A percentile compares a stretch with the other conserved stretches of the same genome.
Conservation (phyloP, 2,888 invertebrate species). For the Laothoe populi region DNA sequence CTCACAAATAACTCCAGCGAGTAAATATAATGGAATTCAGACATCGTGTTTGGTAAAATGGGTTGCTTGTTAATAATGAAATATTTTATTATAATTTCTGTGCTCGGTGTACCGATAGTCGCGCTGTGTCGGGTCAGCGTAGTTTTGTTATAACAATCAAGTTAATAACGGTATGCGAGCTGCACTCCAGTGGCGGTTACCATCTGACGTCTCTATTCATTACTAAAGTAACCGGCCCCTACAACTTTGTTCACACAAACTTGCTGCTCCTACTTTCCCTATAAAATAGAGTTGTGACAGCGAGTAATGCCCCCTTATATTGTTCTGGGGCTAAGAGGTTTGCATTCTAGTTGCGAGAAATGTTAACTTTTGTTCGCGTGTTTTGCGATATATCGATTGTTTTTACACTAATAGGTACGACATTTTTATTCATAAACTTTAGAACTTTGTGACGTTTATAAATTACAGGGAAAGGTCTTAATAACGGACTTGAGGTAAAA, state of each 20-base stretch:
- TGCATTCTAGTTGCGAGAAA: constrained; percentile 76
- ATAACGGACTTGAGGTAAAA: constrained; percentile 60
- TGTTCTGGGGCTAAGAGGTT: constrained; percentile 84
- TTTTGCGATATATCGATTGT: constrained; percentile 62
- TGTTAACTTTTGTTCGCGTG: constrained; percentile 73
- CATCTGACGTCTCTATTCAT: constrained; percentile 80
- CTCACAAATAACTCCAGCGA: neutral
- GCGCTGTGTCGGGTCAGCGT: constrained; percentile 54
- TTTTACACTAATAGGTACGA: constrained; percentile 62
- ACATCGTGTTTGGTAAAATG: neutral
- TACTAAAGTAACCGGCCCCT: constrained; percentile 73
- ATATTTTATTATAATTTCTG: neutral
- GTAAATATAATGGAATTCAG: neutral
- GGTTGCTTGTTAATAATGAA: neutral
- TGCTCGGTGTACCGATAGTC: neutral
- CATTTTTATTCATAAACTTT: constrained; percentile 27
- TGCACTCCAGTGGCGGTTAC: constrained; percentile 72
- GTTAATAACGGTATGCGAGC: constrained; percentile 72
- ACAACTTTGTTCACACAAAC: constrained; percentile 79
- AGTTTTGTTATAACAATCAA: constrained; percentile 60
- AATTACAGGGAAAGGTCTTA: constrained; percentile 64
- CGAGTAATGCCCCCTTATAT: constrained; percentile 83
- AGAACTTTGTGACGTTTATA: constrained; percentile 67
- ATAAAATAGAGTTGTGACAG: constrained; percentile 83
- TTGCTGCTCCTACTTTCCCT: constrained; percentile 76